These are phyloP conservation scores for Sylvicapra grimmia DNA, from an alignment of 2,113 vertebrate genomes.

Conservation along the genomic window DNA sequence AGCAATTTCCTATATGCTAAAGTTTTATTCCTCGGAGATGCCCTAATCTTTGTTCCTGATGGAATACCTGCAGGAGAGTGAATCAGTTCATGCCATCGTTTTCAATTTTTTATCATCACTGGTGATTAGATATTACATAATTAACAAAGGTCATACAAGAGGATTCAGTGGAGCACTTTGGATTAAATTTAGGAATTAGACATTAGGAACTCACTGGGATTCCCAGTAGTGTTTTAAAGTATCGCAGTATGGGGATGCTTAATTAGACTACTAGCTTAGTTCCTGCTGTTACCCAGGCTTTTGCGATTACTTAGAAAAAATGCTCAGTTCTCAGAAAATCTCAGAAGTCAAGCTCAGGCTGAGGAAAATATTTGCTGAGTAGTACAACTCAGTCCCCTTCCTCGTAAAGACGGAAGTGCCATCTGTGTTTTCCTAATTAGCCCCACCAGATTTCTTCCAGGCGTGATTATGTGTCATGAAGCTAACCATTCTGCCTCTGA, in stretches of 20 bases:
- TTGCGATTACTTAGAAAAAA: constrained; percentile 29
- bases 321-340: constrained; percentile 29
- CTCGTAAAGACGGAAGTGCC: neutral
- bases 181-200: constrained; percentile 43
- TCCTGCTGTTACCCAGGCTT: constrained; percentile 23
- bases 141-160: neutral
- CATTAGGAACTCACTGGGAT: constrained; percentile 1
- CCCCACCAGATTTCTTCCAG: constrained; percentile 7
- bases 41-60: neutral
- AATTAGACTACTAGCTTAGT: constrained; percentile 29
- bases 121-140: neutral
- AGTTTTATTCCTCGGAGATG: neutral
- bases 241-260: neutral
- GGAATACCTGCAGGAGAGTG: neutral
- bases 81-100: neutral
- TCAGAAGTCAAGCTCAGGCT: neutral
- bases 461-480: neutral
- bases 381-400: neutral
- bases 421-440: constrained; percentile 28
- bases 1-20: neutral
- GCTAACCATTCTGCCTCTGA: neutral
- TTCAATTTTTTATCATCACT: neutral
- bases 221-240: constrained; percentile 31
- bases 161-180: neutral
- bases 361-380: constrained; percentile 44